Base-by-base conservation (phyloP, 2,113 vertebrate species). In the Aptenodytes patagonicus region DNA sequence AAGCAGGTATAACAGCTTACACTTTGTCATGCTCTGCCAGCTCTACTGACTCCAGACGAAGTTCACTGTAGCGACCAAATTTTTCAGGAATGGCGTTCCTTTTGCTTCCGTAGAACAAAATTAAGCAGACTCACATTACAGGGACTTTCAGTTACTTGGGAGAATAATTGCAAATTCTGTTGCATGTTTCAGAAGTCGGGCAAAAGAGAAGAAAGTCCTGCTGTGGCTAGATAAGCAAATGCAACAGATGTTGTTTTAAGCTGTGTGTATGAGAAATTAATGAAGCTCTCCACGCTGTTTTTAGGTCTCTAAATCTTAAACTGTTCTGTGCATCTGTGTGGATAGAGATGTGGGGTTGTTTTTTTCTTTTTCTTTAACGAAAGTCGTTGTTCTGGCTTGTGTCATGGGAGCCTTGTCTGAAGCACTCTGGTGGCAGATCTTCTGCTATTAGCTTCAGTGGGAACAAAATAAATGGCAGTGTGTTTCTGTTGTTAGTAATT, bases 261-360 rank as follows among this genome's bases (percentile, higher is more conserved):
- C 77, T 90, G 75, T 88, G 46, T 60, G 32, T 83, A 47, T 17
- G 18, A 87, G 34, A 52, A 83, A 84, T 64, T 78, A 93, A 83
- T 80, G 89, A 85, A 90, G 47, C 71, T 95, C 55, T 83, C 51
- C 54, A 36, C 1, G 42, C 55, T 90, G 86, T 34, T 79, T 92
- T 94, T 89, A 87, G 77, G 72, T 81, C 83, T 94, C 77, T 95
- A 57, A 92, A 76, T 92, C 91, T 95, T 95, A 94, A 96, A 95
- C 44, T 93, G 64, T 49, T 87, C 31, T 84, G n/a, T 57, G 72
- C 65, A 96, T 89, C 88, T 90, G 42, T 44, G 69, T 79, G 86
- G 57, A 61, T 87, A 64, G 26, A 89, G 55, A 75, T 29, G 54
- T 6, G 24, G 9, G 34, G 6, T 7, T 55, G 44, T 38, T 36